phyloP scores from a whole-genome alignment of 1,140 invertebrate genomes.

The Ditylenchus dipsaci region DNA sequence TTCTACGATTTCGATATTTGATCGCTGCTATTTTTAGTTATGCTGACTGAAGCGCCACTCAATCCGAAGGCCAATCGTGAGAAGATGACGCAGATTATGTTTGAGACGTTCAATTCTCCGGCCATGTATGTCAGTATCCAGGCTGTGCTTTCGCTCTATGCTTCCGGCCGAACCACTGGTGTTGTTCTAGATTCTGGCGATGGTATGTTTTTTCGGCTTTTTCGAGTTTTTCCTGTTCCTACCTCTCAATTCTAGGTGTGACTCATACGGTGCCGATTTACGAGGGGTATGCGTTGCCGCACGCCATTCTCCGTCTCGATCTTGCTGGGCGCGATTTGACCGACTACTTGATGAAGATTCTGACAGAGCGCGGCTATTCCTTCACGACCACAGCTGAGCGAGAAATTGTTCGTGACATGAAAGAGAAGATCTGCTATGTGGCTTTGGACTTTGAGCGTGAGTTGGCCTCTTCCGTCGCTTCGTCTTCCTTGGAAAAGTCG shows the following conservation, averaged over 20 bases:
- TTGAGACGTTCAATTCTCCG: no score
- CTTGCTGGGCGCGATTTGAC: slow-evolving; percentile 51
- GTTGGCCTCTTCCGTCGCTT: no score
- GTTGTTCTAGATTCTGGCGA: slow-evolving; percentile 84
- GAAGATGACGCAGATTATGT: no score
- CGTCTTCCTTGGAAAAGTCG: no score
- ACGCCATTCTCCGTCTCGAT: slow-evolving; percentile 50
- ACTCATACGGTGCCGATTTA: no score
- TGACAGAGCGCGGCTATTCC: slow-evolving; percentile 88
- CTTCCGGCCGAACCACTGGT: slow-evolving; percentile 88
- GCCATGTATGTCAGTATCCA: slow-evolving; percentile 84
- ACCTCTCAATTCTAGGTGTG: slow-evolving; percentile 42
- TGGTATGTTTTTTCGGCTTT: slow-evolving; percentile 81
- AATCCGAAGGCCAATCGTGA: no score
- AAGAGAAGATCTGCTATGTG: slow-evolving; percentile 69
- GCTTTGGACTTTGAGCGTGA: slow-evolving; percentile 84
- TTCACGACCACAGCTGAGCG: slow-evolving; percentile 90
- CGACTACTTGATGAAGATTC: no score
- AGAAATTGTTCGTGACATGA: slow-evolving; percentile 90
- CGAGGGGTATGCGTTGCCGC: slow-evolving; percentile 46
- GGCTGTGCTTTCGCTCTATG: slow-evolving; percentile 82
- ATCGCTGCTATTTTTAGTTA: slow-evolving; percentile 85
- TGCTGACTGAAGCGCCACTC: no score
- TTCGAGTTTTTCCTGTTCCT: no score
- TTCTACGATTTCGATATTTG: no score